Percentiles rank a stretch among this genome's conserved stretches.
These are phyloP conservation scores for Hirtodrosophila cameraria DNA, from an alignment of 2,888 invertebrate species.

Conservation along the genomic window DNA sequence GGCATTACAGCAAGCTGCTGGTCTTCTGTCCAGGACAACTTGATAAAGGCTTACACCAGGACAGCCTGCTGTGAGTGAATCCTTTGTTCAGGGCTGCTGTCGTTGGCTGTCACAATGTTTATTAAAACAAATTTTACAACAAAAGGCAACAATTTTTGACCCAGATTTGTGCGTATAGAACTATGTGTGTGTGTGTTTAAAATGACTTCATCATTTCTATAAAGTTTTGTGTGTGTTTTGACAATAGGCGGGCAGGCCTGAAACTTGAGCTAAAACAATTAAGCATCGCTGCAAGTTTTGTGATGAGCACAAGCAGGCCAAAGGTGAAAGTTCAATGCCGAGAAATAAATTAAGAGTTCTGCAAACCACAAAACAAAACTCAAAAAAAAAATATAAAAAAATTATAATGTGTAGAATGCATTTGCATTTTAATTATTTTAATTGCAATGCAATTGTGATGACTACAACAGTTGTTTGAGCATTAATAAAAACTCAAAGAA, in stretches of 20 bases:
- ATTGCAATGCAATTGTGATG: slow-evolving; percentile 69
- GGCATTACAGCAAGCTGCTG: slow-evolving; percentile 52
- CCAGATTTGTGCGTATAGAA: slow-evolving; percentile 53
- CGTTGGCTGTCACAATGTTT: slow-evolving; percentile 77
- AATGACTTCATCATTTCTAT: slow-evolving; percentile 73
- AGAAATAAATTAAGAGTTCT: slow-evolving; percentile 38
- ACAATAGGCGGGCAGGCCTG: slow-evolving; percentile 38
- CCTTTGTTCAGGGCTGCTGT: slow-evolving; percentile 48
- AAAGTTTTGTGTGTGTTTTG: slow-evolving; percentile 58
- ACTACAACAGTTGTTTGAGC: slow-evolving; percentile 47
- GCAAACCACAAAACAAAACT: background rate
- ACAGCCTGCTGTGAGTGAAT: slow-evolving; percentile 37
- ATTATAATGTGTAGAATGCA: slow-evolving; percentile 8
- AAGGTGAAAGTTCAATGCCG: slow-evolving; percentile 66
- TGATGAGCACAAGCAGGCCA: slow-evolving; percentile 10
- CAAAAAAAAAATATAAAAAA: background rate
- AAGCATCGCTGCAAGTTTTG: slow-evolving; percentile 38
- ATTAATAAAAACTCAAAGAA: slow-evolving; percentile 32
- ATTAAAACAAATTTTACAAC: slow-evolving; percentile 75
- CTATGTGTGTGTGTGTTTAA: slow-evolving; percentile 30
- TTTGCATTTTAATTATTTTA: slow-evolving; percentile 70
- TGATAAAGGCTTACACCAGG: slow-evolving; percentile 60
- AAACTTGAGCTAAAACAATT: slow-evolving; percentile 58
- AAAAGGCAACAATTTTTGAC: slow-evolving; percentile 70
- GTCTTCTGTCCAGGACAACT: slow-evolving; percentile 58